Percentiles rank a stretch among this genome's conserved stretches.
Conservation (phyloP, 2,888 invertebrate species). For the Eupithecia subumbrata region DNA sequence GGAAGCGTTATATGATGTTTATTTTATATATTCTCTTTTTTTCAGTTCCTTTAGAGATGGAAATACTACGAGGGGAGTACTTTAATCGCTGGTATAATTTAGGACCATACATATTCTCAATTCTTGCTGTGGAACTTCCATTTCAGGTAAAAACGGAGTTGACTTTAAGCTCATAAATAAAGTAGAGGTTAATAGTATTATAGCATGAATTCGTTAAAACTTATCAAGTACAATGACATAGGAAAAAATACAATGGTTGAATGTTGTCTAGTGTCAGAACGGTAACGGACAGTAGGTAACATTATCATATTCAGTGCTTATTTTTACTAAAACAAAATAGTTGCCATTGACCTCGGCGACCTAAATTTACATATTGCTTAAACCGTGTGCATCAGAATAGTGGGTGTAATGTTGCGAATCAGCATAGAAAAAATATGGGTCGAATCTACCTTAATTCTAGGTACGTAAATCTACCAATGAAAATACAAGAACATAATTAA, state of each 20-base stretch:
- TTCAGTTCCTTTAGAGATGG: slow-evolving; percentile 95
- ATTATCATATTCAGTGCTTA: background rate
- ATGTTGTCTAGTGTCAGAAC: background rate
- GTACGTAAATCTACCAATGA: no score
- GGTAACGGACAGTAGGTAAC: background rate
- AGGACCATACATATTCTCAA: slow-evolving; percentile 94
- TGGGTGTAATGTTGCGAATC: no score
- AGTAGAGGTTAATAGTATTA: no score
- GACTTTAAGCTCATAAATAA: background rate
- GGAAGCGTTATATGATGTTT: background rate
- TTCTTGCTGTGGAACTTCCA: slow-evolving; percentile 94
- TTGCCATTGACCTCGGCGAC: background rate
- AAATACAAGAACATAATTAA: no score
- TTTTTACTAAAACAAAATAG: background rate
- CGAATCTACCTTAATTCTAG: no score
- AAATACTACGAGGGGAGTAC: slow-evolving; percentile 93
- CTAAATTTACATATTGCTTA: background rate
- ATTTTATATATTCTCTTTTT: background rate
- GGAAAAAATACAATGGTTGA: no score
- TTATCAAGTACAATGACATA: no score
- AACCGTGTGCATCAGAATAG: no score
- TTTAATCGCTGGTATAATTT: slow-evolving; percentile 97
- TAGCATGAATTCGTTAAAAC: no score
- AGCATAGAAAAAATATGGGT: no score
- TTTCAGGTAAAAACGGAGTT: slow-evolving; percentile 85